Conservation (phyloP, 2,797 vertebrate genomes). For the Squalus acanthias region DNA sequence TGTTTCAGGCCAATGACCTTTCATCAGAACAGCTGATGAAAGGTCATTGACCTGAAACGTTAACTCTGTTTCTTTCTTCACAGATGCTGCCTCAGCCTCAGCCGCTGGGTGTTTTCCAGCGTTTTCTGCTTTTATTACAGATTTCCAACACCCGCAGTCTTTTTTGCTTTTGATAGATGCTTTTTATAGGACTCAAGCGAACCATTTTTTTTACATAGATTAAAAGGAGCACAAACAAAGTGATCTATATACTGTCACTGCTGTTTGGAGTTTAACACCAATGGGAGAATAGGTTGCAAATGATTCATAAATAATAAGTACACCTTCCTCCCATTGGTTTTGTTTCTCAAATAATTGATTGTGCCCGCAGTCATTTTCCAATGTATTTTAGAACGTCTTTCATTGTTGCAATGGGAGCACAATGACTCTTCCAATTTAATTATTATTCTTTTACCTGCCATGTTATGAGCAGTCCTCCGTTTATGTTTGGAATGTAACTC, state of each 20-base stretch:
- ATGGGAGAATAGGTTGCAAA: neutral
- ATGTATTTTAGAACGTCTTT: neutral
- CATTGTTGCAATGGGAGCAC: neutral
- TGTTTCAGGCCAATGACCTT: neutral
- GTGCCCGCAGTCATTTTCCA: neutral
- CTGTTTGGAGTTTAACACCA: neutral
- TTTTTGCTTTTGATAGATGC: neutral
- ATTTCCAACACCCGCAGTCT: neutral
- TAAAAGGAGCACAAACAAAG: neutral
- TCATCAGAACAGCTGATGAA: neutral
- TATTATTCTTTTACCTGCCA: neutral
- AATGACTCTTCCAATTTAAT: neutral
- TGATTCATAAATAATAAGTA: neutral
- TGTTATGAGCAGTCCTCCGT: neutral
- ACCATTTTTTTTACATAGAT: neutral
- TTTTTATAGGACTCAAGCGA: neutral
- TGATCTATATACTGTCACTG: neutral
- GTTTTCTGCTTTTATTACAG: neutral
- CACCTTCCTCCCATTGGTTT: neutral
- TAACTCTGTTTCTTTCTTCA: neutral
- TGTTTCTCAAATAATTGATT: neutral
- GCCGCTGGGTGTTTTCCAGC: neutral
- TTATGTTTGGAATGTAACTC: neutral
- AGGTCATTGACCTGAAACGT: neutral
- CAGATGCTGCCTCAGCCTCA: neutral